phyloP scores from a whole-genome alignment of 2,113 vertebrate species.

The Erythrolamprus reginae region DNA sequence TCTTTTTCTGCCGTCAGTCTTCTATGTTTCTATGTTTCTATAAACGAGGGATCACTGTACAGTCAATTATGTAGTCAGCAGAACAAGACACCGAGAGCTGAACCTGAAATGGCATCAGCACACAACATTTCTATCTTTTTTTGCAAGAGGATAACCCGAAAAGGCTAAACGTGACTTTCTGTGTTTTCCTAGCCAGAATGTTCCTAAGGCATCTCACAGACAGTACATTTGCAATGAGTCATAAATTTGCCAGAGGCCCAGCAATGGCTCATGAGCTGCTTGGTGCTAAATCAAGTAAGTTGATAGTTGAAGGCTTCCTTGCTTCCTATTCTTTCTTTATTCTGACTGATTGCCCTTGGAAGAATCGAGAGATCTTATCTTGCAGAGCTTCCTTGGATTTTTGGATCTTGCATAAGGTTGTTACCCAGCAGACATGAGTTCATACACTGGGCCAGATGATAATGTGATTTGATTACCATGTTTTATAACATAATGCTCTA shows the following conservation, averaged over 20 bases:
- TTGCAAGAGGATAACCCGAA: neutral
- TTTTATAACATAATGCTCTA: neutral
- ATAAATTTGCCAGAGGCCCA: neutral
- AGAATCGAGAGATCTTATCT: neutral
- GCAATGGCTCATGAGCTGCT: neutral
- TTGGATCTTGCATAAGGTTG: neutral
- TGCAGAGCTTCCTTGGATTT: neutral
- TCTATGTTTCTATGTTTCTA: too few relatives aligned
- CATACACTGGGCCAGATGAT: neutral
- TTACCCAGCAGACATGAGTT: neutral
- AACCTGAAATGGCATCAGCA: neutral
- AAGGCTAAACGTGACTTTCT: neutral
- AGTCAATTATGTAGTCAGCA: neutral
- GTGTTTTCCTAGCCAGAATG: neutral
- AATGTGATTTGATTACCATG: neutral
- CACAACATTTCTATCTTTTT: neutral
- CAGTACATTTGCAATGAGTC: neutral
- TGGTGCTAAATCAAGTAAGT: neutral
- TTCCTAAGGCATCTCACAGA: neutral
- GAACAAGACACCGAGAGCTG: neutral
- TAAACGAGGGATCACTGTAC: too few relatives aligned
- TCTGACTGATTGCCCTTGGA: too few relatives aligned
- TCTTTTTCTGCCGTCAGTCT: too few relatives aligned
- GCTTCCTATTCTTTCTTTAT: neutral
- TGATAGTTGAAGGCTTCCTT: neutral